Percentiles rank a stretch among this genome's conserved stretches.
These are phyloP conservation scores for Phoenicopterus ruber DNA, from an alignment of 2,113 vertebrate species.

Conservation along the genomic window DNA sequence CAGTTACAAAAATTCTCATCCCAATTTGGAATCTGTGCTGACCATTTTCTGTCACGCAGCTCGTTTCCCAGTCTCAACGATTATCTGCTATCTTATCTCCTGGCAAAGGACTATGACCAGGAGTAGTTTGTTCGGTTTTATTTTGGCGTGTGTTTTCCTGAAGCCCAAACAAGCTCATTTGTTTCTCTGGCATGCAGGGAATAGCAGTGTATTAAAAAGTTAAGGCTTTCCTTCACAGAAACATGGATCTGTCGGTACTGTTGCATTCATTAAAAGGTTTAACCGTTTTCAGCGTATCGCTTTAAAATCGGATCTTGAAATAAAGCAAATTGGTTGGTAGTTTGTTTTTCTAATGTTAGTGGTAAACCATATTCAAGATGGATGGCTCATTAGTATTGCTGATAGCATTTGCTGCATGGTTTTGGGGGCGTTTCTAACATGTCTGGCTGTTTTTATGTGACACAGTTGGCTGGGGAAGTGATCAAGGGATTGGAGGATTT, in stretches of 20 bases:
- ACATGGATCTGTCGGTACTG: neutral
- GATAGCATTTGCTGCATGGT: neutral
- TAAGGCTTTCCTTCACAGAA: neutral
- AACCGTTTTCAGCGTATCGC: neutral
- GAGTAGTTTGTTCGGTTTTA: neutral
- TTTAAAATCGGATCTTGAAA: neutral
- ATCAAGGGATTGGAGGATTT: slow-evolving; percentile 93
- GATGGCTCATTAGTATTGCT: neutral
- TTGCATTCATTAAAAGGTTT: neutral
- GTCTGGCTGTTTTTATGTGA: neutral
- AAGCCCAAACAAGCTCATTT: neutral
- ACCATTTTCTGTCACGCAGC: accelerated
- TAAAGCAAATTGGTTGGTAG: neutral
- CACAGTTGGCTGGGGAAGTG: slow-evolving; percentile 92
- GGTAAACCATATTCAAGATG: neutral
- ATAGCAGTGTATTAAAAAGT: neutral
- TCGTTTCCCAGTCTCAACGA: no score
- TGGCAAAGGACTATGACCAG: neutral
- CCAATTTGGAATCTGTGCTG: accelerated
- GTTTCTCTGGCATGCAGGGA: neutral
- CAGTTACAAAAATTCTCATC: neutral
- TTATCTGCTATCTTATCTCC: neutral
- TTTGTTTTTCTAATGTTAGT: neutral
- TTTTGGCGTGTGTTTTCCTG: neutral
- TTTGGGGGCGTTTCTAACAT: neutral